phyloP scores from a whole-genome alignment of 2,797 vertebrate genomes.

The Notolepis coatsorum region DNA sequence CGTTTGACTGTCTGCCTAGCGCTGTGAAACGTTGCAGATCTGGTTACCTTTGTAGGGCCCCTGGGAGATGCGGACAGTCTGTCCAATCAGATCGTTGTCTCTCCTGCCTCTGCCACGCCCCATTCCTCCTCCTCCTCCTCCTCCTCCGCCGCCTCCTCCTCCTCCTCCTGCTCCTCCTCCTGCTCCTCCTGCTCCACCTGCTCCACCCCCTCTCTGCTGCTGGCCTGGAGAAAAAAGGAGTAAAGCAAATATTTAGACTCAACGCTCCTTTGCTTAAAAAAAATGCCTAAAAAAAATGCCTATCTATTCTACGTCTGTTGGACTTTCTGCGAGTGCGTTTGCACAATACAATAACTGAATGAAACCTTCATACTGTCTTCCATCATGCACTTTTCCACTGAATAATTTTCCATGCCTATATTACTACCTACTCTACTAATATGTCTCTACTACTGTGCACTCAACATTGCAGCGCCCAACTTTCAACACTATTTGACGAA shows the following conservation, averaged over 20 bases:
- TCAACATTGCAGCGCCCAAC: no score
- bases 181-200: constrained; percentile 76
- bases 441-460: no score
- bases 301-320: no score
- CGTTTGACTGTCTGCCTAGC: no score
- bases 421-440: no score
- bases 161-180: constrained; percentile 76
- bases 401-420: no score
- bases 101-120: constrained; percentile 90
- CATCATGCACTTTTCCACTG: no score
- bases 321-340: neutral
- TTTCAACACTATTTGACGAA: no score
- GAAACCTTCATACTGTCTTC: no score
- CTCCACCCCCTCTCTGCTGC: constrained; percentile 78
- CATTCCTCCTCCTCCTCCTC: constrained; percentile 78
- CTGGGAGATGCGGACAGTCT: constrained; percentile 95
- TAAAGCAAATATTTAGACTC: neutral
- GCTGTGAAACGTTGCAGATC: neutral
- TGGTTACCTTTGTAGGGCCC: constrained; percentile 96
- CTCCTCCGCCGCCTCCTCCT: constrained; percentile 75
- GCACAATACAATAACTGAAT: no score
- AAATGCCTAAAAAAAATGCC: neutral
- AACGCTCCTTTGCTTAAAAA: neutral
- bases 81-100: constrained; percentile 95
- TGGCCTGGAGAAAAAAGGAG: constrained; percentile 42